Percentiles rank a stretch among this genome's conserved stretches.
Conservation (phyloP, 2,797 vertebrate genomes). For the Pangasius mekongensis region DNA sequence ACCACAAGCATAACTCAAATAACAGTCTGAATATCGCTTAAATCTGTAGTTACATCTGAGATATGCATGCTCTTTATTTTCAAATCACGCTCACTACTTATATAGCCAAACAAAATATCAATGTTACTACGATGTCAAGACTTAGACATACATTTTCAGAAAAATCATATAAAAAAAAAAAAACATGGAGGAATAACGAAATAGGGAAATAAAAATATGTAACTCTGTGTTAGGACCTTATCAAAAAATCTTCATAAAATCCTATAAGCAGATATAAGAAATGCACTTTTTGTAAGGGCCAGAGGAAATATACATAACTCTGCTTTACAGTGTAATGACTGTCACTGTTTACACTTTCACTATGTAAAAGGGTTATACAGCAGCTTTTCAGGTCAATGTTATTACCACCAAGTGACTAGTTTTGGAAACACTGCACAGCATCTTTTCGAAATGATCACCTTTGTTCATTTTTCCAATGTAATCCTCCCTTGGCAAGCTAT, state of each 20-base stretch:
- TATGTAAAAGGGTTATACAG: not conserved
- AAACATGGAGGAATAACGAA: not conserved
- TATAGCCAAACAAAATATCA: not conserved
- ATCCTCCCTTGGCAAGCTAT: not conserved
- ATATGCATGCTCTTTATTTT: not conserved
- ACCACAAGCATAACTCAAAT: not conserved
- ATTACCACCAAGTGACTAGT: not conserved
- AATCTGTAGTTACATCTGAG: not conserved
- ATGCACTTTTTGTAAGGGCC: not conserved
- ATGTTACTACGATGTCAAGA: not conserved
- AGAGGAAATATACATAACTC: not conserved
- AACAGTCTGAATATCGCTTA: not conserved
- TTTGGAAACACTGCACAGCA: not conserved
- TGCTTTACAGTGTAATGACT: not conserved
- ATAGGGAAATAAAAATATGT: not conserved
- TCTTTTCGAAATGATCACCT: not conserved
- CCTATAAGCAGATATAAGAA: not conserved
- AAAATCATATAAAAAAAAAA: not conserved
- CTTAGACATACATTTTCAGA: not conserved
- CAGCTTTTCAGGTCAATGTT: no score
- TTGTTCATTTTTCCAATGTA: not conserved
- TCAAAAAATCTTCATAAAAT: not conserved
- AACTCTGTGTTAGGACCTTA: not conserved
- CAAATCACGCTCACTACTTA: not conserved
- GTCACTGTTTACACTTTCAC: not conserved